These are phyloP conservation scores for Nasonia longicornis DNA, from an alignment of 1,140 invertebrate genomes.

Conservation along the genomic window DNA sequence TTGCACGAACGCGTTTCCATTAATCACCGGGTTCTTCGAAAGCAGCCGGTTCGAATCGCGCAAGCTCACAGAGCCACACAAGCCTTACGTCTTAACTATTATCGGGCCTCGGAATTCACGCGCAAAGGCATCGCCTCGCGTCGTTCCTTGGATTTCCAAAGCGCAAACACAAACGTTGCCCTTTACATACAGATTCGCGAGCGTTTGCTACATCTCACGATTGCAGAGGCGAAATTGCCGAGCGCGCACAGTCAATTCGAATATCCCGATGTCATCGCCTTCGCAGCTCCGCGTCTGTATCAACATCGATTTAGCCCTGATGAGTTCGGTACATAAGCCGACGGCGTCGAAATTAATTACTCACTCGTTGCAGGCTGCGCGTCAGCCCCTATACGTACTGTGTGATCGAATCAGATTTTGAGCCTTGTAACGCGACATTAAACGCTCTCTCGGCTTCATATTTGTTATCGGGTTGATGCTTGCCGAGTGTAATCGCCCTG, in stretches of 20 bases:
- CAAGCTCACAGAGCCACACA: not conserved
- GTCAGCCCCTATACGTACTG: not conserved
- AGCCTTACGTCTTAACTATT: not conserved
- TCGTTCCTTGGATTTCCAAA: not conserved
- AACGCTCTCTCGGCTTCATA: not conserved
- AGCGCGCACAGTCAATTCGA: not conserved
- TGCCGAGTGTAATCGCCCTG: not conserved
- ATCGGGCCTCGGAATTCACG: not conserved
- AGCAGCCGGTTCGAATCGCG: too few species aligned
- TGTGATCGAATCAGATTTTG: not conserved
- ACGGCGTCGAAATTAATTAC: slow-evolving; percentile 8
- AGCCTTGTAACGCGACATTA: not conserved
- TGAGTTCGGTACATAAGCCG: slow-evolving; percentile 6
- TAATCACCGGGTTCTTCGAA: not conserved
- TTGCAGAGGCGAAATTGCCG: not conserved
- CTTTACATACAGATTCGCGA: not conserved
- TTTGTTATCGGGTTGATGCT: not conserved
- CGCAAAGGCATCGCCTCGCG: not conserved
- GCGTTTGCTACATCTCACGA: too few species aligned
- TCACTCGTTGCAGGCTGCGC: not conserved
- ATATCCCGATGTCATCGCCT: not conserved
- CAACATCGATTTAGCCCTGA: not conserved
- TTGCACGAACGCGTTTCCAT: not conserved
- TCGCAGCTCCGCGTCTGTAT: not conserved
- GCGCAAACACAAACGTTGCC: not conserved